phyloP scores from a whole-genome alignment of 2,888 invertebrate species.

The Euplexia lucipara region DNA sequence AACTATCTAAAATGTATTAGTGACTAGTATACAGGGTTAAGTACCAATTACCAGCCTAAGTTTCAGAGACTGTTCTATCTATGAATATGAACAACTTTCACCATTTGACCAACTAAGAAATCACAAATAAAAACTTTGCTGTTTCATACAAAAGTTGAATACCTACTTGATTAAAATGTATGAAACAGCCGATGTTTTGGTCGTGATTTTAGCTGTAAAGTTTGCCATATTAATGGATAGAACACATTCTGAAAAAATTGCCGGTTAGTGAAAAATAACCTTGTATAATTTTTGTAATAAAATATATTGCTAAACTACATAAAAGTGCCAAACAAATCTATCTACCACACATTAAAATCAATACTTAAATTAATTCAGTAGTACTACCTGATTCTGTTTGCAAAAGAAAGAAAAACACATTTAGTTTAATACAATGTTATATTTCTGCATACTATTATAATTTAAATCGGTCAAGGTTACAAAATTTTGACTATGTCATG shows the following conservation, averaged over 20 bases:
- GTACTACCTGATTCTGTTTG: conserved; percentile 59
- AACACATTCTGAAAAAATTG: background rate
- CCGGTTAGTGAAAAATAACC: background rate
- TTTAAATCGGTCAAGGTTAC: conserved; percentile 46
- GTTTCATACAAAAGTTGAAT: no score
- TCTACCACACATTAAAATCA: conserved; percentile 44
- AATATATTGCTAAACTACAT: background rate
- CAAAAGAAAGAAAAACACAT: conserved; percentile 46
- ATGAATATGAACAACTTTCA: no score
- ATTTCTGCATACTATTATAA: conserved; percentile 18
- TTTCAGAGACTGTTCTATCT: no score
- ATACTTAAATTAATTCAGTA: conserved; percentile 24
- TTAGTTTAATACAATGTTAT: conserved; percentile 32
- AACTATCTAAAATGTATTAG: no score
- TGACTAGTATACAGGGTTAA: no score
- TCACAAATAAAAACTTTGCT: no score
- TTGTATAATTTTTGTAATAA: background rate
- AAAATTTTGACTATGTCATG: conserved; percentile 26
- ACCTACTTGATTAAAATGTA: no score
- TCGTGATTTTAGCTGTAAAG: no score
- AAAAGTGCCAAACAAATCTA: conserved; percentile 23
- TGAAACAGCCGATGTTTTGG: no score
- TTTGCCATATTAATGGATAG: no score
- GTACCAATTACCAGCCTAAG: no score
- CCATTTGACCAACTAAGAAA: no score